Percentiles rank a stretch among this genome's conserved stretches.
phyloP scores from a whole-genome alignment of 2,113 vertebrate species.

The Nothoprocta perdicaria region DNA sequence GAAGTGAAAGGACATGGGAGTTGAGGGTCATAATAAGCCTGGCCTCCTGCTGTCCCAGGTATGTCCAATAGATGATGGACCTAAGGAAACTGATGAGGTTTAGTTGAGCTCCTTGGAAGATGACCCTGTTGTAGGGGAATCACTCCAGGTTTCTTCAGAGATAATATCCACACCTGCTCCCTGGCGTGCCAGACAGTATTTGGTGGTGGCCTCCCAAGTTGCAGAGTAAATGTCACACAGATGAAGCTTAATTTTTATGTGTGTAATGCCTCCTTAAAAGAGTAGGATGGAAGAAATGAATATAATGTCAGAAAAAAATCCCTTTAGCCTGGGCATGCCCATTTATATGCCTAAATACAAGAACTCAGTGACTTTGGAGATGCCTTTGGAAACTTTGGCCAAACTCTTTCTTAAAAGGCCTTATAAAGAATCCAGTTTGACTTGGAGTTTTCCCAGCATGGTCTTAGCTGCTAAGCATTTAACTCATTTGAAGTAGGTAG shows the following conservation, averaged over 20 bases:
- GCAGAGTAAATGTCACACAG: neutral
- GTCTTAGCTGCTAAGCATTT: neutral
- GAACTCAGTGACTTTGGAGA: neutral
- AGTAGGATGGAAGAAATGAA: neutral
- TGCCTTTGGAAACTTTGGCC: slow-evolving; percentile 21
- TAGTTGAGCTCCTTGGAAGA: neutral
- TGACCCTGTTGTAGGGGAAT: neutral
- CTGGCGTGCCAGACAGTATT: neutral
- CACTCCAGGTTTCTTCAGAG: neutral
- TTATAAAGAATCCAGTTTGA: neutral
- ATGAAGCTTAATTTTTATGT: neutral
- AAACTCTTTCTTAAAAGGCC: slow-evolving; percentile 22
- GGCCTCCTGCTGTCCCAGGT: neutral
- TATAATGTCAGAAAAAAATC: neutral
- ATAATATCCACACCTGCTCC: accelerated
- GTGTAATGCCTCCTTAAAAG: neutral
- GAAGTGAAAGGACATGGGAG: neutral
- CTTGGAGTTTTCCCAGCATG: slow-evolving; percentile 11
- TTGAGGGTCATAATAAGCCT: neutral
- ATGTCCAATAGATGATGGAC: neutral
- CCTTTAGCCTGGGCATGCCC: neutral
- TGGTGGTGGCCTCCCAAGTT: accelerated
- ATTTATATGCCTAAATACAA: slow-evolving; percentile 3
- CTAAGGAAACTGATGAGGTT: neutral
- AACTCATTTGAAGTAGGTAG: slow-evolving; percentile 5